Evolutionary conservation across 2,113 vertebrate species (phyloP).

Genomic region (Pardalotus punctatus): DNA sequence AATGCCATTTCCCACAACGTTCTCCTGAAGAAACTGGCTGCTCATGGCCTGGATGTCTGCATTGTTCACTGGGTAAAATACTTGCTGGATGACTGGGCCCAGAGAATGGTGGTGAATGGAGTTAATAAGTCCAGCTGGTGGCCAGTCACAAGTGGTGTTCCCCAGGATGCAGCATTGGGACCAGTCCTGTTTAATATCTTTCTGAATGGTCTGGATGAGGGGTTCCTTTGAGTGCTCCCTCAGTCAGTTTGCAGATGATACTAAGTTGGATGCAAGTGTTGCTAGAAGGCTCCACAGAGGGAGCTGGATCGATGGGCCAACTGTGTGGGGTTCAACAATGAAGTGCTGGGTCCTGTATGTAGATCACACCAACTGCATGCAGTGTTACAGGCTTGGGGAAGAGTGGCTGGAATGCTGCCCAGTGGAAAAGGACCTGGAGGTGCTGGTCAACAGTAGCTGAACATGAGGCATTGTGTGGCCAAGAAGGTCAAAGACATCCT

Average conservation of each 20-base stretch:
- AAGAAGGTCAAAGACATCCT: neutral
- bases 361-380: neutral
- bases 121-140: neutral
- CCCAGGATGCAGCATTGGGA: neutral
- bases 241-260: neutral
- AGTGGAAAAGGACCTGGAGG: too few species aligned
- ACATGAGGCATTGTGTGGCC: neutral
- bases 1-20: neutral
- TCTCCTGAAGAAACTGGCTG: neutral
- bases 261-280: neutral
- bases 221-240: neutral
- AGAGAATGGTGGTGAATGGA: neutral
- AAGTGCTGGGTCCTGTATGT: neutral
- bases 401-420: neutral
- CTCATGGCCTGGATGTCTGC: neutral
- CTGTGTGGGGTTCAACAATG: neutral
- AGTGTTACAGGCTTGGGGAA: neutral
- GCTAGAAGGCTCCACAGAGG: neutral
- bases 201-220: neutral
- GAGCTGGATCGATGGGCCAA: neutral
- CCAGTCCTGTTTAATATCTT: neutral
- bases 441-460: neutral
- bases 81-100: neutral
- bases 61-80: neutral
- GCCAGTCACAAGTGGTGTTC: neutral